These are phyloP conservation scores for Apoda limacodes DNA, from an alignment of 2,888 invertebrate genomes.

Conservation along the genomic window DNA sequence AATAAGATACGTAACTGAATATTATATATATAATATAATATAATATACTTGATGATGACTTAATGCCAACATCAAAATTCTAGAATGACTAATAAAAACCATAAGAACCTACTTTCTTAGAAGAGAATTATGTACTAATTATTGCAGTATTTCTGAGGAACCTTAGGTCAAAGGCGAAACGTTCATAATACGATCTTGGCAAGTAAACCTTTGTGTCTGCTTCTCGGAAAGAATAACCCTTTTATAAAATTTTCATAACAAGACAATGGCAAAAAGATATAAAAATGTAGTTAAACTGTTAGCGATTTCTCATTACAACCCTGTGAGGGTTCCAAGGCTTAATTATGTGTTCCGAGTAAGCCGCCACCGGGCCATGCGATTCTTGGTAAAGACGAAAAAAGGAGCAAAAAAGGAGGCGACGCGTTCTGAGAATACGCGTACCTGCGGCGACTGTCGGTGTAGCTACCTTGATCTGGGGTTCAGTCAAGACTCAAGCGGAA, in stretches of 20 bases:
- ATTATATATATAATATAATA: no score
- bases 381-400: slow-evolving; percentile 68
- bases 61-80: no score
- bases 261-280: slow-evolving; percentile 9
- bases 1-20: no score
- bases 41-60: no score
- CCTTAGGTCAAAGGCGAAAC: slow-evolving; percentile 39
- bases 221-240: slow-evolving; percentile 47
- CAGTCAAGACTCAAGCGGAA: no score
- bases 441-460: no score
- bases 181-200: no score
- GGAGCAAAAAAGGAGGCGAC: slow-evolving; percentile 61
- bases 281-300: slow-evolving; percentile 15
- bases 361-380: slow-evolving; percentile 65
- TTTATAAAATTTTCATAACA: slow-evolving; percentile 34
- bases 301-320: slow-evolving; percentile 64
- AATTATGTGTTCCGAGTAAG: slow-evolving; percentile 68
- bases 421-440: slow-evolving; percentile 63
- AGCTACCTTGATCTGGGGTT: no score
- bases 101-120: slow-evolving; percentile 23
- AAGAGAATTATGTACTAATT: slow-evolving; percentile 29
- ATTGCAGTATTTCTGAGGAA: slow-evolving; percentile 27
- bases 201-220: slow-evolving; percentile 24
- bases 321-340: slow-evolving; percentile 68
- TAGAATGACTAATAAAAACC: slow-evolving; percentile 16